phyloP scores from a whole-genome alignment of 2,888 invertebrate species.

The Dioctria rufipes region DNA sequence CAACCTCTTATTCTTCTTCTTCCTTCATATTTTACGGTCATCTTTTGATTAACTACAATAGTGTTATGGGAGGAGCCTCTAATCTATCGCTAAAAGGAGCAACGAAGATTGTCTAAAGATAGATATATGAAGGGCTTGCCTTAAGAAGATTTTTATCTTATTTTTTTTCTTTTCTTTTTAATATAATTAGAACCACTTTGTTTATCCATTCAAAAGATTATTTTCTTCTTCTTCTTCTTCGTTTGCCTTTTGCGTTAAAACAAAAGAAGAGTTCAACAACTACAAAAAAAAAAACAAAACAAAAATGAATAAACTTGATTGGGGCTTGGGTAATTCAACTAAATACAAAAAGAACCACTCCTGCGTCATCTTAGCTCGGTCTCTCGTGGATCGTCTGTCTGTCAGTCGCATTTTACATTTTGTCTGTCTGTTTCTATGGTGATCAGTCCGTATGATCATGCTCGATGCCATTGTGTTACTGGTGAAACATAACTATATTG shows the following conservation, averaged over 20 bases:
- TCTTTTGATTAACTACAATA: background rate
- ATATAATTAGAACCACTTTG: constrained; percentile 45
- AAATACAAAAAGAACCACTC: background rate
- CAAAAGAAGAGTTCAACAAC: constrained; percentile 12
- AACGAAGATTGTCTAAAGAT: background rate
- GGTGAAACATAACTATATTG: too few relatives aligned
- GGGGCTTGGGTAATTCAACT: background rate
- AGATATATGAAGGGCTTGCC: background rate
- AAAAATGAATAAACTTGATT: too few relatives aligned
- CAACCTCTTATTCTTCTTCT: too few relatives aligned
- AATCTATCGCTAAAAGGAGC: background rate
- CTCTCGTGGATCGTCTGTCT: background rate
- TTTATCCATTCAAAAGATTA: background rate
- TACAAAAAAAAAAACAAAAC: too few relatives aligned
- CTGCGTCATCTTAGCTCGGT: background rate
- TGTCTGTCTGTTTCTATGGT: background rate
- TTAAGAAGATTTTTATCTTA: constrained; percentile 28
- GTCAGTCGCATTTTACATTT: background rate
- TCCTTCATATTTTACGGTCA: background rate
- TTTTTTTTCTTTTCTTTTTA: too few relatives aligned
- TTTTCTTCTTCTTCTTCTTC: background rate
- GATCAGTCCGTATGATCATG: background rate
- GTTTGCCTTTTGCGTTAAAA: background rate
- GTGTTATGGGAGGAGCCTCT: background rate
- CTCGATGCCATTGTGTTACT: background rate